These are phyloP conservation scores for Blastomussa wellsi DNA, from an alignment of 92 coral and sea anemone species.

Conservation along the genomic window DNA sequence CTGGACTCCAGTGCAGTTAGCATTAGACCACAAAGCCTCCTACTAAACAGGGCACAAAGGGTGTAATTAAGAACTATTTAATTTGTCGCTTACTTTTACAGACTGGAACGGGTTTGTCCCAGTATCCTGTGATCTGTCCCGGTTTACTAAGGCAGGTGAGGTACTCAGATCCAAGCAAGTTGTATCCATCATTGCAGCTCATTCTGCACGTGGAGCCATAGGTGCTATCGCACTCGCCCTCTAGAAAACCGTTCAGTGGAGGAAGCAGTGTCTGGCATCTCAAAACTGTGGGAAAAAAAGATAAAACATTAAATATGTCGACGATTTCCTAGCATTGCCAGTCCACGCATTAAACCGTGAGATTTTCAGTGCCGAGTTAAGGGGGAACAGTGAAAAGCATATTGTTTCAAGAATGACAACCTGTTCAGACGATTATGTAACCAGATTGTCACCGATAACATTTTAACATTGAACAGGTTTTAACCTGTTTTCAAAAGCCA, in stretches of 20 bases:
- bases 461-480: no score
- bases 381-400: no score
- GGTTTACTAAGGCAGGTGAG: slow-evolving; percentile 45
- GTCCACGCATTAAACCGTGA: background rate
- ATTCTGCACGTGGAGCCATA: slow-evolving; percentile 58
- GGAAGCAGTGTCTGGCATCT: slow-evolving; percentile 44
- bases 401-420: no score
- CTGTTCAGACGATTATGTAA: no score
- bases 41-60: background rate
- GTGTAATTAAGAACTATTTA: background rate
- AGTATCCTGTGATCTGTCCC: slow-evolving; percentile 64
- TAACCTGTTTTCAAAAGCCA: no score
- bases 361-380: no score
- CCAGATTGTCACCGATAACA: background rate
- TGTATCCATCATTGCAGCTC: slow-evolving; percentile 58
- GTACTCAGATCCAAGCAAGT: slow-evolving; percentile 49
- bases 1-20: no score
- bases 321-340: no score
- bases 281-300: slow-evolving; percentile 14
- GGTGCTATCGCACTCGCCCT: slow-evolving; percentile 40
- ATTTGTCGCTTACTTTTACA: slow-evolving; percentile 48
- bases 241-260: slow-evolving; percentile 42
- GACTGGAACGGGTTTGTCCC: slow-evolving; percentile 47
- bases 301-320: background rate
- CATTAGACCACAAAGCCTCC: no score